phyloP scores from a whole-genome alignment of 2,888 invertebrate genomes.

The Andrena trimmerana region DNA sequence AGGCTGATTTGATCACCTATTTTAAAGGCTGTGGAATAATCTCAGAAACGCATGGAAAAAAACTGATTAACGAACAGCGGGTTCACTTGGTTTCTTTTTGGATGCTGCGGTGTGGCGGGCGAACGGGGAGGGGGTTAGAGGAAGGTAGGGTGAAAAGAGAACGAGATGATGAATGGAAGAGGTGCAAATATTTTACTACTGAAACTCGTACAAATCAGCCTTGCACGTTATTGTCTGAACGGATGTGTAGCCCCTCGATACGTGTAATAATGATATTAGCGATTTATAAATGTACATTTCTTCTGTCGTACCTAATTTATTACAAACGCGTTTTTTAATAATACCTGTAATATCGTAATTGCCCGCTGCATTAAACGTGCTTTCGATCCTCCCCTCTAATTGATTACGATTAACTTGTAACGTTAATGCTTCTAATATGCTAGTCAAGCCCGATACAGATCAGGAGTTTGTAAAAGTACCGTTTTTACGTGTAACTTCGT shows the following conservation, averaged over 20 bases:
- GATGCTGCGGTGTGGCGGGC: no score
- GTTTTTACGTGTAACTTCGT: constrained; percentile 72
- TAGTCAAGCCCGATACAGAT: constrained; percentile 82
- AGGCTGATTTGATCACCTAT: constrained; percentile 70
- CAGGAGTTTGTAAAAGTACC: constrained; percentile 75
- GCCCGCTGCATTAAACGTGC: constrained; percentile 64
- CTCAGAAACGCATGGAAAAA: constrained; percentile 17
- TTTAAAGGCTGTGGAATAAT: constrained; percentile 68
- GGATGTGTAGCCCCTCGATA: constrained; percentile 57
- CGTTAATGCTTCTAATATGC: constrained; percentile 79
- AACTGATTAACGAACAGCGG: constrained; percentile 22
- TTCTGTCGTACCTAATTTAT: constrained; percentile 74
- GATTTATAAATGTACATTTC: constrained; percentile 73
- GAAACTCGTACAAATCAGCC: constrained; percentile 68
- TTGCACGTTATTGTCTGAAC: constrained; percentile 62
- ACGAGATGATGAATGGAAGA: background rate
- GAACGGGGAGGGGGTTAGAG: no score
- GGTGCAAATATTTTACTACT: constrained; percentile 63
- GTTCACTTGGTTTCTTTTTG: constrained; percentile 2
- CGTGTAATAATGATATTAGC: constrained; percentile 66
- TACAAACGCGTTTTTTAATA: constrained; percentile 68
- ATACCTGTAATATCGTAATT: constrained; percentile 69
- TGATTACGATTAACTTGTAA: constrained; percentile 71
- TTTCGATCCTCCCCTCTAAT: constrained; percentile 66
- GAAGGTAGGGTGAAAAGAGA: constrained; percentile 1